Conservation (phyloP, 2,113 vertebrate species). For the Engystomops pustulosus region DNA sequence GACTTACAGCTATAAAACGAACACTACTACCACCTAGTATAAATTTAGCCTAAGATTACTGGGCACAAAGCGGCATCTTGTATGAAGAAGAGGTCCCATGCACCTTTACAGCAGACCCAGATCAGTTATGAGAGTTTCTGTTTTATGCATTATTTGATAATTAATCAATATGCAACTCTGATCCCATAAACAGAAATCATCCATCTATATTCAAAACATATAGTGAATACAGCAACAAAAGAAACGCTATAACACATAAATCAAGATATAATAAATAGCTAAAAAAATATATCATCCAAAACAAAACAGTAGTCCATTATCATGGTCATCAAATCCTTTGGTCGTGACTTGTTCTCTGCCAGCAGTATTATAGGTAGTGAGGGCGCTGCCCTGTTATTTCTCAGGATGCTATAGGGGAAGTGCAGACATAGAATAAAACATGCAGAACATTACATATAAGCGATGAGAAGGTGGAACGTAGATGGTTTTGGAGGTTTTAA, state of each 20-base stretch:
- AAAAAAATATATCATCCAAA: constrained; percentile 49
- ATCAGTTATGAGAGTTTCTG: not conserved
- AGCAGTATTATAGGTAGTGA: not conserved
- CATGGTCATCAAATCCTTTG: not conserved
- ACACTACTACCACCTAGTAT: too few species aligned
- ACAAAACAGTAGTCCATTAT: constrained; percentile 3
- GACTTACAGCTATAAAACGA: too few species aligned
- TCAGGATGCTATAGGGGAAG: not conserved
- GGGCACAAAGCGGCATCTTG: too few species aligned
- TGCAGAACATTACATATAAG: too few species aligned
- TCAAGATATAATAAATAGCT: constrained; percentile 39
- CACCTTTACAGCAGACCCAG: not conserved
- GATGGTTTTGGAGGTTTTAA: too few species aligned
- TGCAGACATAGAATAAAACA: not conserved
- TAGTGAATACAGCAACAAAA: not conserved
- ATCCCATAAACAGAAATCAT: not conserved
- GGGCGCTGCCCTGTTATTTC: not conserved
- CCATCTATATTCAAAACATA: not conserved
- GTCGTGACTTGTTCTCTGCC: not conserved
- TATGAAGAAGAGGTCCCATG: not conserved
- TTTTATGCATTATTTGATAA: too few species aligned
- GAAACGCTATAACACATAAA: not conserved
- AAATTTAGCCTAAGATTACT: too few species aligned
- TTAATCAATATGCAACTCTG: not conserved
- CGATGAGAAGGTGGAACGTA: too few species aligned